Evolutionary conservation across 2,113 vertebrate genomes (phyloP).

Genomic region (Ptilorrhoa leucosticta): DNA sequence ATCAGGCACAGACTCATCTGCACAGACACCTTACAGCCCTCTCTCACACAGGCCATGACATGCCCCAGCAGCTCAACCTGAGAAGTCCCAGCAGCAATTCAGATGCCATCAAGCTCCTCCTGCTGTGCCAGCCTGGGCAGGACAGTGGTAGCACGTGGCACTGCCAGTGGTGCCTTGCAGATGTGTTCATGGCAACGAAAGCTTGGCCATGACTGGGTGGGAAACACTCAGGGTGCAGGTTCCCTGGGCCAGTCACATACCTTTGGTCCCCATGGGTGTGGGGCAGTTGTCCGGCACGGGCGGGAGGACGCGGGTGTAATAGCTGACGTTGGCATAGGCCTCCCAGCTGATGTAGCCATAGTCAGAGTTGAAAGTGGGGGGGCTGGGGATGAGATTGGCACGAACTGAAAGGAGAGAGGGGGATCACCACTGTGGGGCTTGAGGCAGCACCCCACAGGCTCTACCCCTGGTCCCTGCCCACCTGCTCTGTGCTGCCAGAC

Average conservation of each 20-base stretch:
- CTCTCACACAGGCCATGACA: background rate
- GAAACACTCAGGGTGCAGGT: background rate
- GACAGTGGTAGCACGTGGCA: background rate
- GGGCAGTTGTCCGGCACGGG: conserved; percentile 88
- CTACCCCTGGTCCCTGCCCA: background rate
- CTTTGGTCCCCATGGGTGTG: conserved; percentile 88
- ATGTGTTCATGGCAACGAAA: background rate
- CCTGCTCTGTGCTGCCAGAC: background rate
- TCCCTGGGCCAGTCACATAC: conserved; percentile 9
- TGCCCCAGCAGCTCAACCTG: background rate
- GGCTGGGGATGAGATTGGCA: conserved; percentile 86
- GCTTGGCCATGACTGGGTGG: fast-evolving
- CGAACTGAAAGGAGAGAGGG: conserved; percentile 72
- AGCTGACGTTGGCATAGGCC: conserved; percentile 86
- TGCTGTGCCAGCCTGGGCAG: background rate
- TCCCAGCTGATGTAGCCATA: conserved; percentile 93
- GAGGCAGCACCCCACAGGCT: background rate
- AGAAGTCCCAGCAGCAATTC: background rate
- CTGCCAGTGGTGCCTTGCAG: background rate
- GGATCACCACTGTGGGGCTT: background rate
- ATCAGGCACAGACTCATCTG: background rate
- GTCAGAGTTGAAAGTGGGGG: conserved; percentile 88
- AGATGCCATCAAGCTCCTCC: background rate
- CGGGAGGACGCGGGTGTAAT: conserved; percentile 88
- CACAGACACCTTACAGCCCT: background rate